Base-by-base conservation (phyloP, 2,113 vertebrate species). In the Ailurus styani region DNA sequence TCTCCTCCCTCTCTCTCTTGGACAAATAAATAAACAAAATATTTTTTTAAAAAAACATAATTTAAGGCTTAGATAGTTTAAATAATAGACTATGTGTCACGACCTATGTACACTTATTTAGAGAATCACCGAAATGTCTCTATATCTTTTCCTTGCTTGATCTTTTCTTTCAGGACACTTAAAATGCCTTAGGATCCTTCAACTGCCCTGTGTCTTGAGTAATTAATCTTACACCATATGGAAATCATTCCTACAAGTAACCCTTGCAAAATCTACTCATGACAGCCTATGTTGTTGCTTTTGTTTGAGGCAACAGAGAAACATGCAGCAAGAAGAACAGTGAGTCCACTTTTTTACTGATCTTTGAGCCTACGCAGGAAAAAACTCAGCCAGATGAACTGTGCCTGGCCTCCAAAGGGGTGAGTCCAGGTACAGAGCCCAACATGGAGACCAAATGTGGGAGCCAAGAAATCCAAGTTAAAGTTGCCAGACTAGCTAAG, bases 301-400 rank as follows among this genome's bases (percentile, higher is more conserved):
- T 97, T 34, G 79, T 60, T 97, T 93, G 90, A 73, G 96, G 96
- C 91, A 92, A 73, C 82, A 97, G 89, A 95, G 90, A 87, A 13
- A 89, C 54, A 72, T n/a, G 1, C 87, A 87, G 77, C 87, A 91
- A 68, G 52, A 42, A 52, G 18, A 95, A 42, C 88, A 96, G 85
- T 91, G 92, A 98, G 95, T 86, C 82, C 50, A 91, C 97, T 94
- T 98, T 98, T 98, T 97, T 89, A 11, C 47, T 93, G 95, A 70
- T 98, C 85, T 97, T 93, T 95, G 88, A 86, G 96, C 96, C 97
- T 95, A 78, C 91, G 88, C 97, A 98, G 98, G 98, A 98, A 98
- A 88, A 84, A 15, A 93, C 37, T 77, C 96, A 96, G 88, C 42
- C 6, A 18, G 25, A 89, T 96, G 96, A 98, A 95, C 97, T 91